Conservation (phyloP, 2,888 invertebrate species). For the Parnassius mnemosyne region DNA sequence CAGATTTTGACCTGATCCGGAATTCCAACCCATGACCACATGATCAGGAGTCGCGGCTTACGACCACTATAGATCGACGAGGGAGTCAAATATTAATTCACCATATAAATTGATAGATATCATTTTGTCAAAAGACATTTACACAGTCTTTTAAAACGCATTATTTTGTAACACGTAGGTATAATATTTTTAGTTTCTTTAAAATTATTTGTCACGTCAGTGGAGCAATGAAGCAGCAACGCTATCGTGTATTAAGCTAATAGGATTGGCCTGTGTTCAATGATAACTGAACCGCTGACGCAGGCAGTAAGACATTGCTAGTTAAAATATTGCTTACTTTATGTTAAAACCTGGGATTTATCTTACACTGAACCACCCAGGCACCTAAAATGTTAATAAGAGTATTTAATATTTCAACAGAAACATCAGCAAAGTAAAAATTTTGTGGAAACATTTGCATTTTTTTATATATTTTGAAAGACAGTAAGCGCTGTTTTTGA, state of each 20-base stretch:
- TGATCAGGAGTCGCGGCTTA: too few relatives aligned
- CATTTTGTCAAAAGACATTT: background rate
- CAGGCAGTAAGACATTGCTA: background rate
- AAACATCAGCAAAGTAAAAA: background rate
- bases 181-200: too few relatives aligned
- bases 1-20: too few relatives aligned
- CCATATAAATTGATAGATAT: background rate
- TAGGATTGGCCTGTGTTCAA: constrained; percentile 5
- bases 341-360: background rate
- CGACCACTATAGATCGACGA: too few relatives aligned
- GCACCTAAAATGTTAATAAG: background rate
- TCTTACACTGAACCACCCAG: background rate
- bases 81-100: background rate
- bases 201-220: too few relatives aligned
- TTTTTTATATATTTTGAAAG: too few relatives aligned
- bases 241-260: background rate
- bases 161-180: too few relatives aligned
- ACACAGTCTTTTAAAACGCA: background rate
- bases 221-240: too few relatives aligned
- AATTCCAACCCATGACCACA: too few relatives aligned
- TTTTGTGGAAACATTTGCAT: too few relatives aligned
- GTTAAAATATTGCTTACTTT: background rate
- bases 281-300: constrained; percentile 6
- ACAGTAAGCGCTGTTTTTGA: too few relatives aligned
- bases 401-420: background rate